Conservation (phyloP, 2,888 invertebrate species). For the Incurvaria masculella region DNA sequence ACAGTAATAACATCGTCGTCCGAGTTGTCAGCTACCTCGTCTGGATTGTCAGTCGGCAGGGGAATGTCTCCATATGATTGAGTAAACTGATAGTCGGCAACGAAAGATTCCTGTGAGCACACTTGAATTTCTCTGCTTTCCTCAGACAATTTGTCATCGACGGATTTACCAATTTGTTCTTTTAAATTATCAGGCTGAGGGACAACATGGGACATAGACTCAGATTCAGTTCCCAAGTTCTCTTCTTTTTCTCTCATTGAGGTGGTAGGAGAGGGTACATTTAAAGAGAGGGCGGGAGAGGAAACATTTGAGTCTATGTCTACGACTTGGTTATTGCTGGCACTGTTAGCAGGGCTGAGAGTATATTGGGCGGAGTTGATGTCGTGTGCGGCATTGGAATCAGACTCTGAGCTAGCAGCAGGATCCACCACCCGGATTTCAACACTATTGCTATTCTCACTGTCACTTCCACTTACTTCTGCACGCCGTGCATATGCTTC, state of each 20-base stretch:
- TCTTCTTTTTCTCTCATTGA: background rate
- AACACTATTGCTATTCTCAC: conserved; percentile 49
- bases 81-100: conserved; percentile 8
- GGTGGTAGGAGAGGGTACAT: background rate
- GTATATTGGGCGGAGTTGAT: conserved; percentile 36
- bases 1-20: conserved; percentile 51
- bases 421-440: conserved; percentile 43
- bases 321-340: conserved; percentile 12
- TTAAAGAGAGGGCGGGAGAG: background rate
- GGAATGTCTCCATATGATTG: conserved; percentile 19
- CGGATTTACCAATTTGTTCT: background rate
- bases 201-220: background rate
- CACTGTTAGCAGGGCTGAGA: conserved; percentile 27
- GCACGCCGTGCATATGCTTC: conserved; percentile 34
- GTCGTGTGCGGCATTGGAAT: conserved; percentile 42
- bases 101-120: background rate
- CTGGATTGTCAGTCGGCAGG: background rate
- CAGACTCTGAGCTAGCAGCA: conserved; percentile 48
- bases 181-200: too few species aligned
- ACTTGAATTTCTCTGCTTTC: background rate
- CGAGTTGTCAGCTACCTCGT: conserved; percentile 3
- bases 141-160: background rate
- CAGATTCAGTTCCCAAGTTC: background rate
- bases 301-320: background rate
- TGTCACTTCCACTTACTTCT: conserved; percentile 43